phyloP scores from a whole-genome alignment of 2,113 vertebrate genomes.

The Neotragus moschatus region DNA sequence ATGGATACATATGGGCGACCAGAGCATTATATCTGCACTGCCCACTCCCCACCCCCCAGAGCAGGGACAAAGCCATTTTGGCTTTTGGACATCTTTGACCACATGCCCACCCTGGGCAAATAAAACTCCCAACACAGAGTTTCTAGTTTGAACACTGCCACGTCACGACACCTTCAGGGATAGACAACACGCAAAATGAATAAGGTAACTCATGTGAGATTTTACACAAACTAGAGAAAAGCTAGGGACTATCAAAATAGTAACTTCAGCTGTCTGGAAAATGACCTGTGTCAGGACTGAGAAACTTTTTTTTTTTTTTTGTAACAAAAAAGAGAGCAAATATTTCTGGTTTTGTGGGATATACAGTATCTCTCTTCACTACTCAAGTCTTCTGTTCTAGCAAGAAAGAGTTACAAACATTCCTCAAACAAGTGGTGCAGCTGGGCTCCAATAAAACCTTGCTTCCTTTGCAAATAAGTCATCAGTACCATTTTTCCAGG shows the following conservation, averaged over 20 bases:
- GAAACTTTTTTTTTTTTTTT: not conserved
- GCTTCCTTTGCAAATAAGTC: not conserved
- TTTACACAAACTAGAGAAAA: not conserved
- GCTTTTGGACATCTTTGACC: not conserved
- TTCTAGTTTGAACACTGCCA: not conserved
- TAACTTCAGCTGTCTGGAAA: not conserved
- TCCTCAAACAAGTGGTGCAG: not conserved
- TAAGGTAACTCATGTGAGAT: not conserved
- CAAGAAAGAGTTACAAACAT: not conserved
- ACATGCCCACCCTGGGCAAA: not conserved
- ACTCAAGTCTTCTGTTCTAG: not conserved
- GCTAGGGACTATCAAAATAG: not conserved
- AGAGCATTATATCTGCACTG: not conserved
- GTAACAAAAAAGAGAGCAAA: not conserved
- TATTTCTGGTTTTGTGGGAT: not conserved
- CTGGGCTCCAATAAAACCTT: not conserved
- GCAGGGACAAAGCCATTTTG: not conserved
- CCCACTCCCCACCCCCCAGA: not conserved
- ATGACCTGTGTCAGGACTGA: not conserved
- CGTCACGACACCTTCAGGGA: not conserved
- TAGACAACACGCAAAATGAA: not conserved
- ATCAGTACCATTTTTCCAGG: not conserved
- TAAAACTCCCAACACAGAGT: not conserved
- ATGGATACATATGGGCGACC: accelerated
- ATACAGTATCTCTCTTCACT: not conserved